Conservation (phyloP, 2,113 vertebrate genomes). For the Cyprinodon brontotheroides region DNA sequence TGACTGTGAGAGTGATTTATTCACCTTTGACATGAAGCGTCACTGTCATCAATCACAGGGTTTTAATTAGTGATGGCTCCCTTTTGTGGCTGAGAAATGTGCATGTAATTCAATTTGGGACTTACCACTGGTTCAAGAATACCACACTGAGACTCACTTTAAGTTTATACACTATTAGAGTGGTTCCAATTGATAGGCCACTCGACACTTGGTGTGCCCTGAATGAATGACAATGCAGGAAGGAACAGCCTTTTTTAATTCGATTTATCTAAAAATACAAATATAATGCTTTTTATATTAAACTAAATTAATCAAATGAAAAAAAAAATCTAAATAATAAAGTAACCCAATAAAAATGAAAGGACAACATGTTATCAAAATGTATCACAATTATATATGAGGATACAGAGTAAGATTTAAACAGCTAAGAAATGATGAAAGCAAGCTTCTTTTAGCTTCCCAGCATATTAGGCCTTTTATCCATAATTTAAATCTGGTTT, state of each 20-base stretch:
- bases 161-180: slow-evolving; percentile 59
- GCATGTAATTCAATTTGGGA: slow-evolving; percentile 84
- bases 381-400: background rate
- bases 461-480: slow-evolving; percentile 65
- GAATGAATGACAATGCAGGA: background rate
- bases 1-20: slow-evolving; percentile 76
- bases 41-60: slow-evolving; percentile 81
- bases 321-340: background rate
- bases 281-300: background rate
- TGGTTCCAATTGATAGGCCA: slow-evolving; percentile 7
- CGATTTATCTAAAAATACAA: background rate
- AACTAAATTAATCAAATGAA: background rate
- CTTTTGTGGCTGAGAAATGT: slow-evolving; percentile 83
- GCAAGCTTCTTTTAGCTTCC: slow-evolving; percentile 45
- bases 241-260: background rate
- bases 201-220: background rate
- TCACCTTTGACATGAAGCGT: slow-evolving; percentile 67
- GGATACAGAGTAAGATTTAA: background rate
- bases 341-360: background rate
- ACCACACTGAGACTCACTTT: slow-evolving; percentile 68
- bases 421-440: background rate
- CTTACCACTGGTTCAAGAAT: slow-evolving; percentile 66
- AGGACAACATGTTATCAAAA: background rate
- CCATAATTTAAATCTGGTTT: slow-evolving; percentile 76
- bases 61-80: slow-evolving; percentile 83